These are phyloP conservation scores for Stigmatopora nigra DNA, from an alignment of 2,113 vertebrate genomes.

Conservation along the genomic window DNA sequence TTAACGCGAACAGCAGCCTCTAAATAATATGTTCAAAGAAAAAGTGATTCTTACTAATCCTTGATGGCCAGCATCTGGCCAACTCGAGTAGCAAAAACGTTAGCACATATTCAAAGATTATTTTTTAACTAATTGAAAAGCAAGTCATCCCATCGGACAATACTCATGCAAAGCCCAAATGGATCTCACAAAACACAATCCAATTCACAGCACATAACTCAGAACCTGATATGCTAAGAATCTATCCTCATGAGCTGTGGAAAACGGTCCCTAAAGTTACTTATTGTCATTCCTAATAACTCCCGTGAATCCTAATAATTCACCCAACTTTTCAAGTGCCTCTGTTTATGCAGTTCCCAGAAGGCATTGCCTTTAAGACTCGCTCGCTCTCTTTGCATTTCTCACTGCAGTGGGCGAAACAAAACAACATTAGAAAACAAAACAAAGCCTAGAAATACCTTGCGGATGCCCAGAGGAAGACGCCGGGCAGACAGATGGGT, in stretches of 20 bases:
- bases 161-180: constrained; percentile 24
- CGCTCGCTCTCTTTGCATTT: constrained; percentile 31
- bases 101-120: background rate
- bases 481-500: constrained; percentile 95
- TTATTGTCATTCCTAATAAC: constrained; percentile 63
- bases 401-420: constrained; percentile 52
- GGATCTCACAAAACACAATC: constrained; percentile 34
- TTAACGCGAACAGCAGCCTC: background rate
- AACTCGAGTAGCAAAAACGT: constrained; percentile 18
- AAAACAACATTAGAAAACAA: constrained; percentile 72
- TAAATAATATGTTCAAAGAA: background rate
- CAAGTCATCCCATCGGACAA: constrained; percentile 20
- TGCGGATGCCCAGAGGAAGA: constrained; percentile 94
- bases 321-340: constrained; percentile 60
- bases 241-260: constrained; percentile 23
- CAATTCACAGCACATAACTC: constrained; percentile 20
- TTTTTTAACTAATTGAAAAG: background rate
- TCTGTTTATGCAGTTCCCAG: constrained; percentile 67
- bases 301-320: constrained; percentile 63
- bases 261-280: constrained; percentile 51
- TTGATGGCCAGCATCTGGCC: background rate
- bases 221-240: constrained; percentile 41
- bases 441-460: constrained; percentile 91
- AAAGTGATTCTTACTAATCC: background rate
- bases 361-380: constrained; percentile 67